Percentiles rank a stretch among this genome's conserved stretches.
phyloP scores from a whole-genome alignment of 1,140 invertebrate species.

The Propsilocerus akamusi region DNA sequence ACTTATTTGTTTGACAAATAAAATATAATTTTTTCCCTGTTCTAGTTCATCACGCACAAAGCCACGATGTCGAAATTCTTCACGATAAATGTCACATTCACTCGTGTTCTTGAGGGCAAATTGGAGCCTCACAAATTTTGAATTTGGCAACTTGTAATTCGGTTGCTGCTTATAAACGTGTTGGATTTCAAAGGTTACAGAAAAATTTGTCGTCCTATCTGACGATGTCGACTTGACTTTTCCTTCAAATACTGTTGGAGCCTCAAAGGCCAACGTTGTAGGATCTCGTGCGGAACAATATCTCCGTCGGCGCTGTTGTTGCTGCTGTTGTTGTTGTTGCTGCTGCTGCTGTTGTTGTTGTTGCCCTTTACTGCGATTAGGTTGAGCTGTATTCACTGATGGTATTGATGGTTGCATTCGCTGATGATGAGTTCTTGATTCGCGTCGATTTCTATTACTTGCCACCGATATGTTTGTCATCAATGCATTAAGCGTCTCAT shows the following conservation, averaged over 20 bases:
- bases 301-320: conserved; percentile 18
- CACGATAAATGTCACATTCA: conserved; percentile 23
- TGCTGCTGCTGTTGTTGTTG: conserved; percentile 16
- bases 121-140: conserved; percentile 17
- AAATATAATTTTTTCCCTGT: conserved; percentile 39
- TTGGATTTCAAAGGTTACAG: conserved; percentile 43
- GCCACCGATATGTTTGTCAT: conserved; percentile 8
- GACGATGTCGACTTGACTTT: conserved; percentile 40
- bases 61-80: conserved; percentile 19
- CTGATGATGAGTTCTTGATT: conserved; percentile 6
- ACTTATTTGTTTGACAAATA: conserved; percentile 43
- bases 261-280: conserved; percentile 35
- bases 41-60: conserved; percentile 37
- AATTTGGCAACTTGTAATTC: conserved; percentile 26
- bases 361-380: conserved; percentile 11
- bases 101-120: conserved; percentile 17
- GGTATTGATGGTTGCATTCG: conserved; percentile 1
- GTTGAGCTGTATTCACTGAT: conserved; percentile 13
- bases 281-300: conserved; percentile 37
- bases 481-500: conserved; percentile 12
- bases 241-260: conserved; percentile 41
- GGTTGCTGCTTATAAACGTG: conserved; percentile 37
- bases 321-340: conserved; percentile 8
- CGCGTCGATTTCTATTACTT: conserved; percentile 1
- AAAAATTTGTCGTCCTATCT: conserved; percentile 32